Evolutionary conservation across 2,113 vertebrate genomes (phyloP).

Genomic region (Podocnemis expansa): DNA sequence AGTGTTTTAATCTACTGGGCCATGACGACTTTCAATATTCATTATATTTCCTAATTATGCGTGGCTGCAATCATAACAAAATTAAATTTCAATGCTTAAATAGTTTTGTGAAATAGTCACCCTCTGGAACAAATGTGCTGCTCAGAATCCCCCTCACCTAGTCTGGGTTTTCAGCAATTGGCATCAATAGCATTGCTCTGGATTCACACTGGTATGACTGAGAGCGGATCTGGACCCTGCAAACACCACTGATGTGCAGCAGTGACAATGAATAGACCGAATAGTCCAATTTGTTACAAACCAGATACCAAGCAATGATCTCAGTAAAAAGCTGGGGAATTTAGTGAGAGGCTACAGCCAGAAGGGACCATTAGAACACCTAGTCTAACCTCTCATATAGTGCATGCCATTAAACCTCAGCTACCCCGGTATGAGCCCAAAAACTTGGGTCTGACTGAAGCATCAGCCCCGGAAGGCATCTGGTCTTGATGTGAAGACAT

Average conservation of each 20-base stretch:
- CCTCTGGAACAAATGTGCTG: background rate
- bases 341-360: fast-evolving
- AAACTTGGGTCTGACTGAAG: background rate
- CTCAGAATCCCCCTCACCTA: background rate
- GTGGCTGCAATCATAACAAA: background rate
- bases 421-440: background rate
- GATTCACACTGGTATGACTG: background rate
- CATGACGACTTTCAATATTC: background rate
- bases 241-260: background rate
- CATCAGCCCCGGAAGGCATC: fast-evolving
- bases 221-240: no score
- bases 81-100: background rate
- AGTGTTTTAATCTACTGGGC: background rate
- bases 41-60: background rate
- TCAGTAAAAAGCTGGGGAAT: fast-evolving
- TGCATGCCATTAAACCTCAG: background rate
- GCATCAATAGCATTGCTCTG: no score
- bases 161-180: background rate
- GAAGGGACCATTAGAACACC: background rate
- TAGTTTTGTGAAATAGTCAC: background rate
- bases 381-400: background rate
- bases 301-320: background rate
- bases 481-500: fast-evolving
- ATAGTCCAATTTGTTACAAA: fast-evolving
- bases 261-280: background rate